A percentile compares a stretch with the other conserved stretches of the same genome.
These are phyloP conservation scores for Pica pica DNA, from an alignment of 2,113 vertebrate species.

Conservation along the genomic window DNA sequence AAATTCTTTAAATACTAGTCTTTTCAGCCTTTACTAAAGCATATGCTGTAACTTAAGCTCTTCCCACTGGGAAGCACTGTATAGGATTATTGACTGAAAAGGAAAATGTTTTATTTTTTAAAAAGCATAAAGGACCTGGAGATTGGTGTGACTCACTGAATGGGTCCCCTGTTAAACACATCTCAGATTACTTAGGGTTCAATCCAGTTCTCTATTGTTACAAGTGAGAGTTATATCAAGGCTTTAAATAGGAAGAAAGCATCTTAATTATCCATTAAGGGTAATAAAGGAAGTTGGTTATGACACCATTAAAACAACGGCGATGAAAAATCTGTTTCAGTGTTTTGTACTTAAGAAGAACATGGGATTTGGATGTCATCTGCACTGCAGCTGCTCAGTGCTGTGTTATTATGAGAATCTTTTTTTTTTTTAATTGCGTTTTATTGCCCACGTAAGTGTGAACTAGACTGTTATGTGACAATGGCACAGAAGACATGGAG, in stretches of 20 bases:
- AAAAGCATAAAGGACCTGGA: not conserved
- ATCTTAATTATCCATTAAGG: conserved; percentile 32
- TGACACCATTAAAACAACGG: conserved; percentile 25
- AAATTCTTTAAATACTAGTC: not conserved
- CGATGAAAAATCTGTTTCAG: conserved; percentile 5
- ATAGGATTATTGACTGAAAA: not conserved
- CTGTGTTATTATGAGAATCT: not conserved
- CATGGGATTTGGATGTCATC: not conserved
- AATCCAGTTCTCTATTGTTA: not conserved
- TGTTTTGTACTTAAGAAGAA: not conserved
- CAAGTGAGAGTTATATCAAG: not conserved
- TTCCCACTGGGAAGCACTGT: not conserved
- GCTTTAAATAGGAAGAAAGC: conserved; percentile 20
- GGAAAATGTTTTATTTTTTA: not conserved
- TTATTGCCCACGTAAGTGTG: not conserved
- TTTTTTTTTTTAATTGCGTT: not conserved
- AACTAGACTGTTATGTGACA: not conserved
- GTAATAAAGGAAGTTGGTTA: conserved; percentile 47
- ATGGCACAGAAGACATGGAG: not conserved
- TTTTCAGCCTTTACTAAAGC: not conserved
- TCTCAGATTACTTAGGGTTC: not conserved
- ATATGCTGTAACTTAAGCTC: not conserved
- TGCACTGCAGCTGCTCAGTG: not conserved
- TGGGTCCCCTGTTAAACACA: not conserved
- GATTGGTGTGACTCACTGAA: not conserved